A percentile compares a stretch with the other conserved stretches of the same genome.
Evolutionary conservation across 2,113 vertebrate genomes (phyloP).

Genomic region (Machaerirhynchus nigripectus): DNA sequence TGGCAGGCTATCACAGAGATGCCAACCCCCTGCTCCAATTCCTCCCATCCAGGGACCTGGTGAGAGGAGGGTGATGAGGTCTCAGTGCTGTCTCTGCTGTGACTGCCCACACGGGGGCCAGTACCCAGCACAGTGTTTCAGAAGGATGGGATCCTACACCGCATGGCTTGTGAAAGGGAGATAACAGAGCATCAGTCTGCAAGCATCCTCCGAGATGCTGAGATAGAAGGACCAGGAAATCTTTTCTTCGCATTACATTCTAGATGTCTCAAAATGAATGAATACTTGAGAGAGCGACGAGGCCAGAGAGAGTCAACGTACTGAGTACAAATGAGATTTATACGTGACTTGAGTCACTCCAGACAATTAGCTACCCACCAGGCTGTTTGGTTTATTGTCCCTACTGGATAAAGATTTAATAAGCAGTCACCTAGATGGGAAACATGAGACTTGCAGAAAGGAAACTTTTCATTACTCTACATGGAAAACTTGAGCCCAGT

Average conservation of each 20-base stretch:
- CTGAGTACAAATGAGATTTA: slow-evolving; percentile 42
- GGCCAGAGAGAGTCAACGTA: slow-evolving; percentile 16
- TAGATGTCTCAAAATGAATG: neutral
- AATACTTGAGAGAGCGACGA: neutral
- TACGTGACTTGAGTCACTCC: slow-evolving; percentile 47
- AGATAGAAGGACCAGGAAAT: neutral
- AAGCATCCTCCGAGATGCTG: neutral
- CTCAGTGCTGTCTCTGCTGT: neutral
- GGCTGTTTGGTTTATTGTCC: slow-evolving; percentile 45
- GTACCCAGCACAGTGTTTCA: neutral
- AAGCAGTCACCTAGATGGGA: slow-evolving; percentile 52
- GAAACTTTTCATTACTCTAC: slow-evolving; percentile 38
- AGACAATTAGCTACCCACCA: slow-evolving; percentile 53
- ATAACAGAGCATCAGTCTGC: neutral
- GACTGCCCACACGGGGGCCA: neutral
- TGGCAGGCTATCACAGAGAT: neutral
- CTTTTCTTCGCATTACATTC: neutral
- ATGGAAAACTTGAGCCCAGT: neutral
- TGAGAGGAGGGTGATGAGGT: neutral
- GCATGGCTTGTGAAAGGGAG: neutral
- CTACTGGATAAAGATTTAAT: slow-evolving; percentile 47
- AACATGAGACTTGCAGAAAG: slow-evolving; percentile 19
- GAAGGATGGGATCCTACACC: neutral
- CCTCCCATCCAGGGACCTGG: neutral
- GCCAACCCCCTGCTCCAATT: neutral